Evolutionary conservation across 1,140 invertebrate genomes (phyloP), one percentile per base, ranked within the genome.

Genomic region (Antheraea mylitta): DNA sequence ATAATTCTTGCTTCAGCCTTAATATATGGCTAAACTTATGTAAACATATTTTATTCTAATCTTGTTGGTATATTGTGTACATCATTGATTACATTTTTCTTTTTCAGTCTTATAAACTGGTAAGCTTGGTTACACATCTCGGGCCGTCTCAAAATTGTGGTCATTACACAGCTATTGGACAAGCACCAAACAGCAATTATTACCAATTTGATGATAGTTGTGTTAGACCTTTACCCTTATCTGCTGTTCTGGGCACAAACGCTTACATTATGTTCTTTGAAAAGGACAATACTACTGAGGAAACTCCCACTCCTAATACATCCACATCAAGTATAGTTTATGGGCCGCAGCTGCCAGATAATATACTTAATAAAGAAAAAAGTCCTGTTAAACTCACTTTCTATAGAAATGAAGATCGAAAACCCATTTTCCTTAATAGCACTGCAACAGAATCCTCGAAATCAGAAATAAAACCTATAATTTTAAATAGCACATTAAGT

Each of bases 111-210:
- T 99, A 99, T 88, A 96, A 96, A 86, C 93, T 99, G 59, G 97
- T 97, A 62, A 97, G 98, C 62, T 95, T 99, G 84, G 96, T 99
- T 13, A 99, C 98, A 22, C 99, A 99, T 89, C 95, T 99, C 85
- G 99, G 99, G 3, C 95, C 97, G 36, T 98, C 98, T 5, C 97
- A 98, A 77, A 97, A 98, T 87, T 98, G 97, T 91, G 99, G 99
- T 0, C 99, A 99, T 93, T 99, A 99, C 85, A 99, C 99, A 67
- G 98, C 98, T 11, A 95, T 98, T 78, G 97, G 97, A 5, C 95
- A 96, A 82, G 95, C 96, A 10, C 96, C 97, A 9, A 94, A 95
- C 70, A 95, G 96, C 42, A 95, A 95, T 79, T 98, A 97, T 92
- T 98, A 98, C 91, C 96, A 97, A 78, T 98, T 98, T 92, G 94